Evolutionary conservation across 1,140 invertebrate genomes (phyloP), one percentile per base, ranked within the genome.

Genomic region (Eriosoma lanigerum): DNA sequence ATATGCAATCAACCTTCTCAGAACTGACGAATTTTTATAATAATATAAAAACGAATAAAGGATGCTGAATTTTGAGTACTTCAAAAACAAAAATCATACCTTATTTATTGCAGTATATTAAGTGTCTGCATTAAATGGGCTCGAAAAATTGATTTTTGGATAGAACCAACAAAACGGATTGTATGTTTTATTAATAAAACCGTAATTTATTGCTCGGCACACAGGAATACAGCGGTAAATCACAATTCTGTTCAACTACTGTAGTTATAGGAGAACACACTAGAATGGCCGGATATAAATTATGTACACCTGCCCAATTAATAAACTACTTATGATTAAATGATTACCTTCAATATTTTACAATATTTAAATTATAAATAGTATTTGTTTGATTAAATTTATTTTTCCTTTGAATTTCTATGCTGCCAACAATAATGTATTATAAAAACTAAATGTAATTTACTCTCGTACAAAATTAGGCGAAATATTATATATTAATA

Each of bases 231-330:
- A 48, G 15, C 56, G 17, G 75, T 78, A 78, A 78, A 78, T 78
- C 75, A 78, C 26, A 46, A 52, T 58, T 44, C 1, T 29, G 75
- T 62, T 78, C 54, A 48, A 60, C 54, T 60, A n/a, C n/a, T n/a
- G n/a, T n/a, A n/a, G 38, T 60, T 78, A 62, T 24, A 60, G 56
- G 32, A 78, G n/a, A 44, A 58, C 54, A 76, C 21, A 60, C 38
- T 24, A 26, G 52, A 13, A 48, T 62, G n/a, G 24, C 15, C 19
- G 44, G 56, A 48, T 78, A 78, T 78, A 78, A 78, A 78, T 78
- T 78, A 60, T 78, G 38, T 78, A 62, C 32, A 78, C 75, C 75
- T 78, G 75, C 38, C 32, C 75, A 78, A 62, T 78, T 62, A 60
- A 46, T 62, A 46, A 76, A 78, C 75, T 62, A 24, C 32, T 60